Evolutionary conservation across 2,888 invertebrate species (phyloP).

Genomic region (Ophonus ardosiacus): DNA sequence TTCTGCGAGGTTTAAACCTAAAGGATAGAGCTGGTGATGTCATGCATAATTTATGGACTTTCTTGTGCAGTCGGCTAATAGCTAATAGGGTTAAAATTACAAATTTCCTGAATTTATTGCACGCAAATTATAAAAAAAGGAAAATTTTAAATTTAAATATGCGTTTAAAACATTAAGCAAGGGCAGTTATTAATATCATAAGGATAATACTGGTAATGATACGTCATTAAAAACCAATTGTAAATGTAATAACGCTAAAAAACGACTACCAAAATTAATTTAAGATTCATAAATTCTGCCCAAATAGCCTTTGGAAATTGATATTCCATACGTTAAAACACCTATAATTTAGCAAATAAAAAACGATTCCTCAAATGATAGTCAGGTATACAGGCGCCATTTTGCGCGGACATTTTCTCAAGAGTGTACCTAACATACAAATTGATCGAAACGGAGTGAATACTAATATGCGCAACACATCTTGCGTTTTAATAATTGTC

Average conservation of each 20-base stretch:
- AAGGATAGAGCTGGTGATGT: neutral
- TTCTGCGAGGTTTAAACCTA: neutral
- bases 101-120: constrained; percentile 49
- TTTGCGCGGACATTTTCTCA: constrained; percentile 23
- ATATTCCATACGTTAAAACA: constrained; percentile 33
- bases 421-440: constrained; percentile 34
- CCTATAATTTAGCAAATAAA: constrained; percentile 49
- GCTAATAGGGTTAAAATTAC: constrained; percentile 45
- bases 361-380: constrained; percentile 24
- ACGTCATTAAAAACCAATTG: constrained; percentile 51
- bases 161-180: constrained; percentile 49
- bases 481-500: constrained; percentile 40
- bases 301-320: constrained; percentile 44
- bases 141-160: constrained; percentile 41
- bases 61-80: constrained; percentile 29
- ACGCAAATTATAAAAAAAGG: constrained; percentile 37
- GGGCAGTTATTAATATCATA: constrained; percentile 46
- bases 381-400: constrained; percentile 41
- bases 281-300: constrained; percentile 52
- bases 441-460: constrained; percentile 39
- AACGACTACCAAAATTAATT: constrained; percentile 42
- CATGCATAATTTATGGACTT: constrained; percentile 16
- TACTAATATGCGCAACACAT: constrained; percentile 23
- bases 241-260: constrained; percentile 49
- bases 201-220: constrained; percentile 35